phyloP scores from a whole-genome alignment of 2,888 invertebrate genomes.

The Pristionchus fissidentatus region DNA sequence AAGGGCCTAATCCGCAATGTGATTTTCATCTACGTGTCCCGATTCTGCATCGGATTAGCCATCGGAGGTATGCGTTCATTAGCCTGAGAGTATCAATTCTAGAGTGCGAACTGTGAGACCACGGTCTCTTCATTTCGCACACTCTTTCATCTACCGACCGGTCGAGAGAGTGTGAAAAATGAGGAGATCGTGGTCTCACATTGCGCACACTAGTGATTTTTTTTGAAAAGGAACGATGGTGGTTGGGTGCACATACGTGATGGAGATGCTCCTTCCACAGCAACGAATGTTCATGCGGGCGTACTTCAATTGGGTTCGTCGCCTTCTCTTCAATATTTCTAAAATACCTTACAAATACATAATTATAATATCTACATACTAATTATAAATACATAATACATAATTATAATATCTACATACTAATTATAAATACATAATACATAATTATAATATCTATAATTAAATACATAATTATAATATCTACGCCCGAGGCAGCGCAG shows the following conservation, averaged over 20 bases:
- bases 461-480: no score
- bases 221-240: conserved; percentile 66
- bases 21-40: conserved; percentile 50
- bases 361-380: neutral
- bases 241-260: conserved; percentile 73
- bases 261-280: conserved; percentile 74
- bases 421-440: no score
- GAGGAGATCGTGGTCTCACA: no score
- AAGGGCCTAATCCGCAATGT: neutral
- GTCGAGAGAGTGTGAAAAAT: no score
- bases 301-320: conserved; percentile 73
- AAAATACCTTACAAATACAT: no score
- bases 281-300: conserved; percentile 74
- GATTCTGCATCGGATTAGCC: conserved; percentile 62
- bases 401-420: no score
- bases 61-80: conserved; percentile 53
- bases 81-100: no score
- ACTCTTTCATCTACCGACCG: no score
- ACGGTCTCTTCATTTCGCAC: neutral
- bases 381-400: neutral
- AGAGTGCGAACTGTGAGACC: no score
- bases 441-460: no score
- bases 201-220: no score
- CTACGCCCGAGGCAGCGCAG: no score
- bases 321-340: neutral